Evolutionary conservation across 2,888 invertebrate genomes (phyloP).

Genomic region (Lithophane semibrunnea): DNA sequence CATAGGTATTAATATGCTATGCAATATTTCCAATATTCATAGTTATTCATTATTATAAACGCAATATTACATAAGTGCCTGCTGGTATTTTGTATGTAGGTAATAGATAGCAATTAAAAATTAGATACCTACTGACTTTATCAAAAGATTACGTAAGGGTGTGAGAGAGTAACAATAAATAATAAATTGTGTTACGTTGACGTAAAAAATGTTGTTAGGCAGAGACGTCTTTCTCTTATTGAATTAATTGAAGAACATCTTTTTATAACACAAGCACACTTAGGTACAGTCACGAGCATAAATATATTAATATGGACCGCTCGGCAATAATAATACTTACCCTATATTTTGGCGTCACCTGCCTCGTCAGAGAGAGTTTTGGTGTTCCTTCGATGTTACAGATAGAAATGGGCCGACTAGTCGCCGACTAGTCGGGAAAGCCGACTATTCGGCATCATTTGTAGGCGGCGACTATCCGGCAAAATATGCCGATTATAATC

Average conservation of each 20-base stretch:
- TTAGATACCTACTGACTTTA: background rate
- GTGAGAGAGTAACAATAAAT: background rate
- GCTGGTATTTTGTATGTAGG: slow-evolving; percentile 10
- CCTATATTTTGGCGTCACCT: background rate
- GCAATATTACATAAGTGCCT: background rate
- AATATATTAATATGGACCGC: too few species aligned
- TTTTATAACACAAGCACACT: background rate
- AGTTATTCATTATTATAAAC: slow-evolving; percentile 30
- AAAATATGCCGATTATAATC: too few species aligned
- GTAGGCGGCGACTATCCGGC: too few species aligned
- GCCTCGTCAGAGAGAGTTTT: too few species aligned
- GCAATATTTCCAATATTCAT: slow-evolving; percentile 9
- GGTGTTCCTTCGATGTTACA: too few species aligned
- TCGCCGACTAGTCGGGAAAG: too few species aligned
- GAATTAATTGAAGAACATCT: background rate
- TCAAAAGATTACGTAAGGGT: background rate
- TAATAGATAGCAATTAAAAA: slow-evolving; percentile 18
- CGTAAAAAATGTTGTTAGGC: background rate
- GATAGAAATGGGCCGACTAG: too few species aligned
- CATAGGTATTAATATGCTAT: background rate
- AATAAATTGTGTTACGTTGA: background rate
- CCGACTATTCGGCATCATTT: too few species aligned
- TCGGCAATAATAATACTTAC: too few species aligned
- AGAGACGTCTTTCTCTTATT: background rate
- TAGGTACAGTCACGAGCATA: too few species aligned